These are phyloP conservation scores for Otolemur garnettii DNA, from an alignment of 2,113 vertebrate genomes.

Conservation along the genomic window DNA sequence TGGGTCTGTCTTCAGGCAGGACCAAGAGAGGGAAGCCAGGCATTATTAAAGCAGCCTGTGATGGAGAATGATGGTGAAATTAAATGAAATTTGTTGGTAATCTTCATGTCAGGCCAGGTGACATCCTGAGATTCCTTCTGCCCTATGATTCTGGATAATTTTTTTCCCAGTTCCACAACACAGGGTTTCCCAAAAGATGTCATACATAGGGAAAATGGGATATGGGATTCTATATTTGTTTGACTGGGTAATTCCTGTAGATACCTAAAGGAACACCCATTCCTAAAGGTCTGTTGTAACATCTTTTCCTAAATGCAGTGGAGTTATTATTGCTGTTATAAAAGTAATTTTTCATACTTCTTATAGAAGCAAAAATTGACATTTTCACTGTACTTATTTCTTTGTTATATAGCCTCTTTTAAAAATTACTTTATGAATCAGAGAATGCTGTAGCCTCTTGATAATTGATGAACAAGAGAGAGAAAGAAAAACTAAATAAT, in stretches of 20 bases:
- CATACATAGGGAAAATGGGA: no score
- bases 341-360: conserved; percentile 40
- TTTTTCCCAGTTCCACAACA: background rate
- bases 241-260: background rate
- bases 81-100: conserved; percentile 4
- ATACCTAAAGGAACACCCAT: background rate
- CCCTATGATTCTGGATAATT: background rate
- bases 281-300: background rate
- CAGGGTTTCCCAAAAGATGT: no score
- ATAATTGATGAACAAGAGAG: background rate
- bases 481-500: conserved; percentile 39
- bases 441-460: background rate
- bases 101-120: background rate
- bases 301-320: background rate
- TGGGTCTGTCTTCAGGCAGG: background rate
- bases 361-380: background rate
- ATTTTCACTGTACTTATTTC: conserved; percentile 34
- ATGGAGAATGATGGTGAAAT: background rate
- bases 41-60: background rate
- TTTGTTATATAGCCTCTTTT: background rate
- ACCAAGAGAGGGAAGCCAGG: background rate
- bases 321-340: background rate
- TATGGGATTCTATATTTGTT: background rate
- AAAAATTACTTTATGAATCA: no score
- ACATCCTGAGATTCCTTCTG: background rate